Evolutionary conservation across 1,140 invertebrate species (phyloP).

Genomic region (Linepithema humile): DNA sequence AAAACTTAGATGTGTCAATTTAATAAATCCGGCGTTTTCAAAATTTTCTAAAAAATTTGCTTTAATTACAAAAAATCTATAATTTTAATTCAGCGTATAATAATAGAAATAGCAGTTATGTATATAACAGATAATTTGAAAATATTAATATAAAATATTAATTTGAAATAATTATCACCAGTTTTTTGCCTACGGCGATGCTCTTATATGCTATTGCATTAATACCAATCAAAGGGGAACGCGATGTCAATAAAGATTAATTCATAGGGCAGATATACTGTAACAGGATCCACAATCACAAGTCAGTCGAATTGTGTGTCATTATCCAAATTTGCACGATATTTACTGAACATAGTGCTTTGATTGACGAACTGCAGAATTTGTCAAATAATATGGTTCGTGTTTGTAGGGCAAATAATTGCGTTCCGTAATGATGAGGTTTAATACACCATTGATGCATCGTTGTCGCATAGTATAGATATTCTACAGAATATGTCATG

Average conservation of each 20-base stretch:
- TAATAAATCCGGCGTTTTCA: neutral
- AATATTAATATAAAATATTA: neutral
- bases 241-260: slow-evolving; percentile 52
- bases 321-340: slow-evolving; percentile 12
- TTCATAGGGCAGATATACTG: slow-evolving; percentile 17
- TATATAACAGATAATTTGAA: neutral
- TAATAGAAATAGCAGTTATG: neutral
- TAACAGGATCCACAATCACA: neutral
- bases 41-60: neutral
- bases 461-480: neutral
- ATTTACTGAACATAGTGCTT: slow-evolving; percentile 26
- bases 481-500: neutral
- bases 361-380: slow-evolving; percentile 42
- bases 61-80: neutral
- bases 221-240: slow-evolving; percentile 21
- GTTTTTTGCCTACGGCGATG: neutral
- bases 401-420: slow-evolving; percentile 33
- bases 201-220: slow-evolving; percentile 14
- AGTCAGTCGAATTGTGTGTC: slow-evolving; percentile 34
- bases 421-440: neutral
- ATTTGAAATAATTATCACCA: neutral
- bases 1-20: neutral
- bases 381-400: slow-evolving; percentile 51
- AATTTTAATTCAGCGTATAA: neutral
- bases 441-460: neutral